These are phyloP conservation scores for Drosophila sordidapex DNA, from an alignment of 2,888 invertebrate genomes.

Conservation along the genomic window DNA sequence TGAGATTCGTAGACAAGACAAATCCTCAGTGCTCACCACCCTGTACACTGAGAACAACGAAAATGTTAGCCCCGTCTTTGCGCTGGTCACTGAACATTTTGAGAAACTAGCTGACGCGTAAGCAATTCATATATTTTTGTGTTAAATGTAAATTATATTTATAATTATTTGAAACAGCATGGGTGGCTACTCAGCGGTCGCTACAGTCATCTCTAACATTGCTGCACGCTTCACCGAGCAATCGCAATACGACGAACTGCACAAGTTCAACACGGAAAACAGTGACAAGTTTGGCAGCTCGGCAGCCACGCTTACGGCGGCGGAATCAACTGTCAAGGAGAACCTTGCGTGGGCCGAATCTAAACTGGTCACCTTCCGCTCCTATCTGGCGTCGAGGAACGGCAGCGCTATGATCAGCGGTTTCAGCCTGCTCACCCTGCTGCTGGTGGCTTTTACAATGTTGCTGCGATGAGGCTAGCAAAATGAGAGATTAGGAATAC, in stretches of 20 bases:
- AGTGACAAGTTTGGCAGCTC: slow-evolving; percentile 76
- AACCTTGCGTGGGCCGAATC: slow-evolving; percentile 82
- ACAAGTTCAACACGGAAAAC: slow-evolving; percentile 69
- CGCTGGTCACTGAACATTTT: slow-evolving; percentile 84
- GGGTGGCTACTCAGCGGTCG: slow-evolving; percentile 79
- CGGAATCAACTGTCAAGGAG: slow-evolving; percentile 73
- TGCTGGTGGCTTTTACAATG: slow-evolving; percentile 56
- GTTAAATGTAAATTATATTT: neutral
- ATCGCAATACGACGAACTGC: slow-evolving; percentile 68
- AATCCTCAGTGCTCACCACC: slow-evolving; percentile 82
- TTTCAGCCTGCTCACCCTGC: slow-evolving; percentile 62
- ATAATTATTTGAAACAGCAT: slow-evolving; percentile 58
- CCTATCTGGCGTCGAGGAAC: slow-evolving; percentile 61
- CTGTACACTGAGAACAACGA: slow-evolving; percentile 86
- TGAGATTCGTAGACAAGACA: slow-evolving; percentile 83
- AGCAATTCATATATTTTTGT: slow-evolving; percentile 42
- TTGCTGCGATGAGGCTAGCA: slow-evolving; percentile 53
- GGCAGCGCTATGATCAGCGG: slow-evolving; percentile 60
- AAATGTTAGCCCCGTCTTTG: slow-evolving; percentile 86
- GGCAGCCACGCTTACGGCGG: slow-evolving; percentile 62
- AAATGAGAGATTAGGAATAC: slow-evolving; percentile 7
- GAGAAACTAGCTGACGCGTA: slow-evolving; percentile 76
- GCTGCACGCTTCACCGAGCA: slow-evolving; percentile 81
- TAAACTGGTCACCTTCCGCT: slow-evolving; percentile 67
- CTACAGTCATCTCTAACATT: slow-evolving; percentile 80